A percentile compares a stretch with the other conserved stretches of the same genome.
phyloP scores from a whole-genome alignment of 2,888 invertebrate species.

The Metacarcinus magister region DNA sequence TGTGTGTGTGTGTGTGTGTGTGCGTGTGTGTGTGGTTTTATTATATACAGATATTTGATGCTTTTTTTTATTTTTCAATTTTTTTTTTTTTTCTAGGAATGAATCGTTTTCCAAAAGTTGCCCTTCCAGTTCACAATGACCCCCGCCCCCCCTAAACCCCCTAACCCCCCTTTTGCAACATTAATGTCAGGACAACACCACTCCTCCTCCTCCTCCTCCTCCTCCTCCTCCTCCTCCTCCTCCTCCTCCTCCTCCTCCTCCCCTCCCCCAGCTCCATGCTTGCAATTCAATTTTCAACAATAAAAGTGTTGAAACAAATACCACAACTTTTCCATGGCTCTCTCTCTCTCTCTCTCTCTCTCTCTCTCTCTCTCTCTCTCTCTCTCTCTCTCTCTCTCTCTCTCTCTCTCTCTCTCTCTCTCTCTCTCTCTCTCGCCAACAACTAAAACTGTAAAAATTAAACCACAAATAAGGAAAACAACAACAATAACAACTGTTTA shows the following conservation, averaged over 20 bases:
- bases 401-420: background rate
- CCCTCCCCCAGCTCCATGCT: background rate
- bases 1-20: background rate
- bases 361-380: constrained; percentile 64
- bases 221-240: background rate
- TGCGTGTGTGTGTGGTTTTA: background rate
- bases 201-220: background rate
- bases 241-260: background rate
- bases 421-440: background rate
- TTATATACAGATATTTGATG: background rate
- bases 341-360: constrained; percentile 47
- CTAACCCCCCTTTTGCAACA: background rate
- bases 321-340: constrained; percentile 17
- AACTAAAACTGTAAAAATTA: background rate
- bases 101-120: background rate
- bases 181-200: background rate
- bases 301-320: constrained; percentile 46
- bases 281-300: constrained; percentile 45
- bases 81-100: background rate
- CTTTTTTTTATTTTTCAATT: background rate
- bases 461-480: background rate
- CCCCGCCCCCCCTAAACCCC: background rate
- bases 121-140: background rate
- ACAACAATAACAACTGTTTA: background rate
- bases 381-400: constrained; percentile 12